Percentiles rank a stretch among this genome's conserved stretches.
Conservation (phyloP, 2,113 vertebrate species). For the Furnarius figulus region DNA sequence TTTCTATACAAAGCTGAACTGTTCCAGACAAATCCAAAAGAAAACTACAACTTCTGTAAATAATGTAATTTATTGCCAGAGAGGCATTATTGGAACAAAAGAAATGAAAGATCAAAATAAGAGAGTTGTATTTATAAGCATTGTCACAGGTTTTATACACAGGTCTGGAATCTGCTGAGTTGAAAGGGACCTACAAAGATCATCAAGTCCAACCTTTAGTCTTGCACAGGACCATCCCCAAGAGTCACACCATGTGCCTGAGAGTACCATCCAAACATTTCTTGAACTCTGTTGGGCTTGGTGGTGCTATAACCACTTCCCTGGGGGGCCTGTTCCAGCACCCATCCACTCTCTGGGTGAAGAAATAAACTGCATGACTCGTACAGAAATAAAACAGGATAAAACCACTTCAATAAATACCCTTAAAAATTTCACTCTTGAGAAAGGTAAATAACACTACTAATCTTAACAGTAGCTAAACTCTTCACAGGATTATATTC, state of each 20-base stretch:
- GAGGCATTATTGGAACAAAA: not conserved
- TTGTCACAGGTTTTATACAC: not conserved
- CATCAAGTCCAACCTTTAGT: not conserved
- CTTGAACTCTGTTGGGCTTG: not conserved
- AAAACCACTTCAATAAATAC: not conserved
- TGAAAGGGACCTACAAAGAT: not conserved
- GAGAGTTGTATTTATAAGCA: not conserved
- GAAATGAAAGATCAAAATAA: not conserved
- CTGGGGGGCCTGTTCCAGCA: not conserved
- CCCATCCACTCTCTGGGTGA: not conserved
- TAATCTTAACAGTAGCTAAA: not conserved
- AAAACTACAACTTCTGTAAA: not conserved
- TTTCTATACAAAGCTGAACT: not conserved
- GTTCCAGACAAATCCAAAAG: not conserved
- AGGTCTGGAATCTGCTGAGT: not conserved
- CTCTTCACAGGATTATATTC: not conserved
- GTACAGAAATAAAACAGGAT: not conserved
- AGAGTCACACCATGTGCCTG: not conserved
- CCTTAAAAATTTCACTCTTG: not conserved
- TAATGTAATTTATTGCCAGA: not conserved
- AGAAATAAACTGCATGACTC: not conserved
- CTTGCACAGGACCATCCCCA: not conserved
- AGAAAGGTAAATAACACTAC: not conserved
- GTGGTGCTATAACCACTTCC: not conserved
- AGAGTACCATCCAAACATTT: not conserved